phyloP scores from a whole-genome alignment of 1,140 invertebrate species.

The Drosophila orosa region DNA sequence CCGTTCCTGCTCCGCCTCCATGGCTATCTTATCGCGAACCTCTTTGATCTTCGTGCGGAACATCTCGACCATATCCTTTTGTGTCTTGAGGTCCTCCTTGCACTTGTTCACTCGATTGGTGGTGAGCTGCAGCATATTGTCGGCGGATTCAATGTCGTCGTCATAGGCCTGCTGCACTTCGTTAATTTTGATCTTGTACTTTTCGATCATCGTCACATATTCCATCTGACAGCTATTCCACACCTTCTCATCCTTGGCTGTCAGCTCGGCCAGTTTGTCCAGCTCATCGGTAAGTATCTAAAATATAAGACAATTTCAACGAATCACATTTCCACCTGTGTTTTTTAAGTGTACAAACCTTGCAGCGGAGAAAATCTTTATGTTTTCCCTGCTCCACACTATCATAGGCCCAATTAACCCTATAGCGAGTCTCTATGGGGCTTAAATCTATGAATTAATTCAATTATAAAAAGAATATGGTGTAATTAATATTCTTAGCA shows the following conservation, averaged over 20 bases:
- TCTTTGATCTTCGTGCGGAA: slow-evolving; percentile 39
- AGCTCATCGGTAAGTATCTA: slow-evolving; percentile 32
- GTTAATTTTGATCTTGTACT: slow-evolving; percentile 30
- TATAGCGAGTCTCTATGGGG: slow-evolving; percentile 59
- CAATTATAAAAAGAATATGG: too few species aligned
- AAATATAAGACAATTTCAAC: neutral
- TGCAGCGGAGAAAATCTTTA: slow-evolving; percentile 5
- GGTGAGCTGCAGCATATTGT: slow-evolving; percentile 23
- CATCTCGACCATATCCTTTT: slow-evolving; percentile 21
- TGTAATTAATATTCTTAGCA: neutral
- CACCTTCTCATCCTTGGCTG: neutral
- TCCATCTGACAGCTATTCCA: slow-evolving; percentile 7
- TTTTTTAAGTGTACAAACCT: slow-evolving; percentile 15
- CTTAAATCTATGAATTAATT: slow-evolving; percentile 11
- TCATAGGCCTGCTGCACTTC: slow-evolving; percentile 30
- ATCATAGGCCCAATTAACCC: slow-evolving; percentile 39
- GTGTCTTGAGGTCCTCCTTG: slow-evolving; percentile 41
- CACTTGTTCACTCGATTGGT: slow-evolving; percentile 30
- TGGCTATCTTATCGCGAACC: slow-evolving; percentile 10
- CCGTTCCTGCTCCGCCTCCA: neutral
- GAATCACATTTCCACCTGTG: neutral
- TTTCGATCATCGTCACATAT: slow-evolving; percentile 9
- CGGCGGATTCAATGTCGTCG: slow-evolving; percentile 18
- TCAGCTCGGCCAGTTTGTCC: neutral
- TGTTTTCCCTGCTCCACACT: slow-evolving; percentile 41